Conservation (phyloP, 2,888 invertebrate genomes). For the Himalopsyche japonica region DNA sequence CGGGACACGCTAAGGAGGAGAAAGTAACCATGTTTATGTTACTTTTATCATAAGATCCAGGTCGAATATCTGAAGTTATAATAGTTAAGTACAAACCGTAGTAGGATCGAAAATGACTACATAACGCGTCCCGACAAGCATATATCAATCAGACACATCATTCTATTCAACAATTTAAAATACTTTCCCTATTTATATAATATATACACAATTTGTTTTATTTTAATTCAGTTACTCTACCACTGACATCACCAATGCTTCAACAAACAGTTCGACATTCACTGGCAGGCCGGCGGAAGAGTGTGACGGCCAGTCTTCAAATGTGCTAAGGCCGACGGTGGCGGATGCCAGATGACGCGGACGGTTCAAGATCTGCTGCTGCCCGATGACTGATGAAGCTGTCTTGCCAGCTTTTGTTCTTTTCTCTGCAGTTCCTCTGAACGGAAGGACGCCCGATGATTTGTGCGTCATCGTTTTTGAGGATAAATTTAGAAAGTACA, state of each 20-base stretch:
- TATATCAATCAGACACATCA: constrained; percentile 35
- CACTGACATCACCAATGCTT: constrained; percentile 40
- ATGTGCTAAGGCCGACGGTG: neutral
- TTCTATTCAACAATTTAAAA: constrained; percentile 42
- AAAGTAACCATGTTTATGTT: neutral
- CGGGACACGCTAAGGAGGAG: constrained; percentile 22
- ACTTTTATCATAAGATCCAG: neutral
- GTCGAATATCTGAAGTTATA: constrained; percentile 11
- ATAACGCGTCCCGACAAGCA: constrained; percentile 32
- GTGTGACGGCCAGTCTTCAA: neutral
- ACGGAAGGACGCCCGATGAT: constrained; percentile 36
- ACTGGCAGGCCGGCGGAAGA: constrained; percentile 18
- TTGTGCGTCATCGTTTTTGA: constrained; percentile 26
- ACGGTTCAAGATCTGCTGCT: neutral
- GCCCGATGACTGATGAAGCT: neutral
- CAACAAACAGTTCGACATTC: constrained; percentile 34
- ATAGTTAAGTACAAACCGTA: constrained; percentile 29
- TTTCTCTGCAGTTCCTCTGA: constrained; percentile 41
- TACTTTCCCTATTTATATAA: constrained; percentile 41
- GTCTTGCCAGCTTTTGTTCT: neutral
- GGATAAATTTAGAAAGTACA: constrained; percentile 39
- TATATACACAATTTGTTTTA: constrained; percentile 41
- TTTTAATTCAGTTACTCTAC: constrained; percentile 39
- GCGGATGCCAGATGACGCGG: neutral
- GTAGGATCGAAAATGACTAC: neutral